Conservation (phyloP, 1,140 invertebrate genomes). For the Bemisia tabaci region DNA sequence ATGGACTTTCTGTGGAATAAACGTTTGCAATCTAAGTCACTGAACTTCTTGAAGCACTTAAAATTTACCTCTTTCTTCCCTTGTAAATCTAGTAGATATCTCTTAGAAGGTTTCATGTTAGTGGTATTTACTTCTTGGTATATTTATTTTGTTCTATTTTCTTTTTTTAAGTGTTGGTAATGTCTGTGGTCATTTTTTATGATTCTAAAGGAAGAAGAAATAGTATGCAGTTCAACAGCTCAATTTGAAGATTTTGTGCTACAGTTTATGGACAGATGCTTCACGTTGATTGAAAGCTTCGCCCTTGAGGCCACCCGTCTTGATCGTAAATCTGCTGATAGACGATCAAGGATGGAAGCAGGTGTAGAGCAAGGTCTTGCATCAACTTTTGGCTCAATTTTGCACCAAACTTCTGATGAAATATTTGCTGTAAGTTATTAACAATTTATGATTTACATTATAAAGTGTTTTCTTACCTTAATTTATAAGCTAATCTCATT, state of each 20-base stretch:
- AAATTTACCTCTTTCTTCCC: neutral
- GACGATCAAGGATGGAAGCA: slow-evolving; percentile 51
- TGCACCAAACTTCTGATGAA: slow-evolving; percentile 41
- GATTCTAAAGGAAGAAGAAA: slow-evolving; percentile 44
- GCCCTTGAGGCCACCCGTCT: slow-evolving; percentile 48
- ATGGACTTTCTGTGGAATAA: too few species aligned
- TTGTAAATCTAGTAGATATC: slow-evolving; percentile 7
- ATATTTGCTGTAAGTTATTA: slow-evolving; percentile 38
- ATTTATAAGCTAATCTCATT: too few species aligned
- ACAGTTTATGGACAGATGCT: slow-evolving; percentile 68
- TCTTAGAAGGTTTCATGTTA: too few species aligned
- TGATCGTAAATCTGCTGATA: slow-evolving; percentile 42
- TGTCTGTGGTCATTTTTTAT: slow-evolving; percentile 8
- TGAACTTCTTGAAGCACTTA: slow-evolving; percentile 1
- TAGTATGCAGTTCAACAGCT: slow-evolving; percentile 63
- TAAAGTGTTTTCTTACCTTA: too few species aligned
- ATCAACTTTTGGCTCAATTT: slow-evolving; percentile 46
- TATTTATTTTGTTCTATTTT: too few species aligned
- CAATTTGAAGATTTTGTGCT: slow-evolving; percentile 79
- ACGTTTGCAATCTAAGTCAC: too few species aligned
- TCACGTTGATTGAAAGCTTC: slow-evolving; percentile 57
- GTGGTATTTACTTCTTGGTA: too few species aligned
- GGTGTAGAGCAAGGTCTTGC: slow-evolving; percentile 53
- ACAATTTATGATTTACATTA: too few species aligned
- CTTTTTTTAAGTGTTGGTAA: too few species aligned